Conservation (phyloP, 2,113 vertebrate species). For the Lanius collurio region DNA sequence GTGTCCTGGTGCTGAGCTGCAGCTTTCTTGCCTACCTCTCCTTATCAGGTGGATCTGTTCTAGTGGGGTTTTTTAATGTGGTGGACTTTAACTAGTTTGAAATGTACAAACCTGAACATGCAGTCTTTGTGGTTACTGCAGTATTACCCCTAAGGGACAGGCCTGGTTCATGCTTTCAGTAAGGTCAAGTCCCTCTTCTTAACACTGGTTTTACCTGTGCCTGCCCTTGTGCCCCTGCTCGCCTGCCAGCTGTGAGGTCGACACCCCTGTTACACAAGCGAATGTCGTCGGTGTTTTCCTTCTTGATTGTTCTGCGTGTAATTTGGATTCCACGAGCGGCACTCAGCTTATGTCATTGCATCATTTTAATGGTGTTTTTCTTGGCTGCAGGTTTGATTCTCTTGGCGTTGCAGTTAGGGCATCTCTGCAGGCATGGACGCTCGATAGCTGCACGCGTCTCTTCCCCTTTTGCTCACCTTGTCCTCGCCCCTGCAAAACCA, state of each 20-base stretch:
- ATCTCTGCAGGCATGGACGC: neutral
- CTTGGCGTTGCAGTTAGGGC: neutral
- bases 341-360: conserved; percentile 14
- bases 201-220: neutral
- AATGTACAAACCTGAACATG: neutral
- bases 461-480: neutral
- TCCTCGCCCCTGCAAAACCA: neutral
- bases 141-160: neutral
- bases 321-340: neutral
- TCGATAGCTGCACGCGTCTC: neutral
- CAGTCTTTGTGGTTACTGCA: neutral
- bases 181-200: neutral
- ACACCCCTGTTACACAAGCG: neutral
- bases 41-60: neutral
- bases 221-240: neutral
- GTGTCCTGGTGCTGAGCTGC: neutral
- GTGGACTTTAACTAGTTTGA: neutral
- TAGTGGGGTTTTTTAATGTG: neutral
- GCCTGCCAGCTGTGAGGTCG: neutral
- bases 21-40: neutral
- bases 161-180: neutral
- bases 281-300: neutral
- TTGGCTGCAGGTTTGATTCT: conserved; percentile 39
- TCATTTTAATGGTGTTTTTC: neutral
- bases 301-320: neutral